Evolutionary conservation across 2,797 vertebrate genomes (phyloP), one percentile per base, ranked within the genome.

Genomic region (Pteronotus mesoamericanus): DNA sequence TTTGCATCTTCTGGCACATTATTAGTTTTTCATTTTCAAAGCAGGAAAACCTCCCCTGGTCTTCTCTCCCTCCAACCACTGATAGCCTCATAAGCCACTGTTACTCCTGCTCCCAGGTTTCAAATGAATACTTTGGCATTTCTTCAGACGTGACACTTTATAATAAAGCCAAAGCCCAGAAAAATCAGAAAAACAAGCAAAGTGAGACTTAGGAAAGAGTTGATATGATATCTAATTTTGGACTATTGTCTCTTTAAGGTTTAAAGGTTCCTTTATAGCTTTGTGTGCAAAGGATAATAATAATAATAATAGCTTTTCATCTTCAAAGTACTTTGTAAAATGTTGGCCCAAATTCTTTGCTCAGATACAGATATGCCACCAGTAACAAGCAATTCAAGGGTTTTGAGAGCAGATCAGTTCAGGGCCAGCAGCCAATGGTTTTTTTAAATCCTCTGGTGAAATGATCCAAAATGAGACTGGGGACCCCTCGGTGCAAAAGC

Each of bases 231-330:
- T 94, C 97, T 98, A 98, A 98, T 97, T 98, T 98, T 97, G 97
- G 97, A 95, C 97, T 97, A 97, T 98, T 97, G 86, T 97, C 96
- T 34, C 89, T 71, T 92, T 96, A 90, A 97, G 96, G 97, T 97
- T 87, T 97, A 93, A 97, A 97, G 42, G 44, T 94, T 96, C 98
- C 95, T 96, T 97, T 96, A 92, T 5, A 51, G 44, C 61, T 98
- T 97, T 98, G 29, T 96, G 97, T 96, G 78, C 64, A 84, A 68
- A 84, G 93, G 89, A 98, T 94, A 94, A 97, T 96, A 96, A 97
- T 96, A 98, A 97, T 97, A 98, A 97, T 97, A 98, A 97, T 79
- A 96, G 96, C 97, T 98, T 98, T 98, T 98, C 97, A 98, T 98
- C 97, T 98, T 98, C 97, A 98, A 98, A 98, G 97, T 95, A 96